Percentiles rank a stretch among this genome's conserved stretches.
Conservation (phyloP, 2,888 invertebrate species). For the Folsomia candida region DNA sequence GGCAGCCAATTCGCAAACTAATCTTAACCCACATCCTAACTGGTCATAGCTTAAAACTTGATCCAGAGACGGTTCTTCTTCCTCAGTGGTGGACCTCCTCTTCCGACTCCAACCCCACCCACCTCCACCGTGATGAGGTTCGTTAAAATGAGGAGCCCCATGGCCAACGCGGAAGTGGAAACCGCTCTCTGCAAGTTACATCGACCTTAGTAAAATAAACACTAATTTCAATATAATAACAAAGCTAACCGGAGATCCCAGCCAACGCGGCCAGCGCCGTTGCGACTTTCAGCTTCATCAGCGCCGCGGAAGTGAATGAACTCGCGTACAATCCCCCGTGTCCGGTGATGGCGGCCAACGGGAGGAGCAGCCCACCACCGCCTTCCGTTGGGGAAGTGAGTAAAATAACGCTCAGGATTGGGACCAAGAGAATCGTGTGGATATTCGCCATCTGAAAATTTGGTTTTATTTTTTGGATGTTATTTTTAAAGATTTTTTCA, state of each 20-base stretch:
- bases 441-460: too few species aligned
- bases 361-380: conserved; percentile 21
- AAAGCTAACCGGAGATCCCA: conserved; percentile 13
- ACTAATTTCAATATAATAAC: not conserved
- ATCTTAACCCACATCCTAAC: conserved; percentile 46
- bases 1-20: conserved; percentile 46
- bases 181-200: not conserved
- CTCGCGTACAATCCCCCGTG: conserved; percentile 41
- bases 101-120: conserved; percentile 27
- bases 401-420: too few species aligned
- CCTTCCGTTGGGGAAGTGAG: too few species aligned
- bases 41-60: conserved; percentile 45
- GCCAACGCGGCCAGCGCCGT: conserved; percentile 31
- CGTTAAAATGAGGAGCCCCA: not conserved
- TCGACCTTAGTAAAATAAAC: not conserved
- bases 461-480: too few species aligned
- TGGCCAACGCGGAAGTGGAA: conserved; percentile 24
- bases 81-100: conserved; percentile 14
- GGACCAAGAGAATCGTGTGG: too few species aligned
- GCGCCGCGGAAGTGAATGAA: conserved; percentile 43
- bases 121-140: conserved; percentile 4
- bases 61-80: conserved; percentile 42
- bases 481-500: too few species aligned
- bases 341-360: conserved; percentile 45
- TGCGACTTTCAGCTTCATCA: conserved; percentile 48